Conservation (phyloP, 2,797 vertebrate genomes). For the Ptychadena robeensis region DNA sequence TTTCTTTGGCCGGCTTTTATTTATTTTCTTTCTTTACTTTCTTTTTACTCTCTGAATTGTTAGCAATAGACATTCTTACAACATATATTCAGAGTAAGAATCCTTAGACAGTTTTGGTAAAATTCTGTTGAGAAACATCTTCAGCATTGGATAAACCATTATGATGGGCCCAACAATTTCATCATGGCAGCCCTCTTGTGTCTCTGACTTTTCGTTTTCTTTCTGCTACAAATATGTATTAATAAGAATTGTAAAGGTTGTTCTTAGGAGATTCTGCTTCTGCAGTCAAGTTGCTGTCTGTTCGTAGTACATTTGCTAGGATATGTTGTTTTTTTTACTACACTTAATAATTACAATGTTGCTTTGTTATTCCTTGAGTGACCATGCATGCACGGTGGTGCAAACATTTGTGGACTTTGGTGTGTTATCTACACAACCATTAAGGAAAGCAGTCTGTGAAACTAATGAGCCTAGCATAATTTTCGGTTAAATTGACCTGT, state of each 20-base stretch:
- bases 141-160: neutral
- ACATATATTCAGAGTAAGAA: too few species aligned
- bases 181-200: neutral
- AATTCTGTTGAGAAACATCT: too few species aligned
- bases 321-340: neutral
- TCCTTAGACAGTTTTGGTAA: too few species aligned
- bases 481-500: neutral
- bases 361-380: conserved; percentile 18
- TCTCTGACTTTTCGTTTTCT: neutral
- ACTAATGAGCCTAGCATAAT: conserved; percentile 18
- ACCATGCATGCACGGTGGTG: conserved; percentile 20
- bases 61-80: too few species aligned
- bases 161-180: neutral
- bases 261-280: neutral
- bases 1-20: too few species aligned
- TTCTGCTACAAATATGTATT: neutral
- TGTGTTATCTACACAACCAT: neutral
- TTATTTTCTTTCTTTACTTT: too few species aligned
- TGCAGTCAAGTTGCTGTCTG: neutral
- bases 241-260: neutral
- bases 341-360: neutral
- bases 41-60: too few species aligned
- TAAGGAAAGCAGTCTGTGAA: conserved; percentile 11
- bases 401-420: conserved; percentile 12
- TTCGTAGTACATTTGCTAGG: neutral